Conservation (phyloP, 1,140 invertebrate genomes). For the Drosophila arizonae region DNA sequence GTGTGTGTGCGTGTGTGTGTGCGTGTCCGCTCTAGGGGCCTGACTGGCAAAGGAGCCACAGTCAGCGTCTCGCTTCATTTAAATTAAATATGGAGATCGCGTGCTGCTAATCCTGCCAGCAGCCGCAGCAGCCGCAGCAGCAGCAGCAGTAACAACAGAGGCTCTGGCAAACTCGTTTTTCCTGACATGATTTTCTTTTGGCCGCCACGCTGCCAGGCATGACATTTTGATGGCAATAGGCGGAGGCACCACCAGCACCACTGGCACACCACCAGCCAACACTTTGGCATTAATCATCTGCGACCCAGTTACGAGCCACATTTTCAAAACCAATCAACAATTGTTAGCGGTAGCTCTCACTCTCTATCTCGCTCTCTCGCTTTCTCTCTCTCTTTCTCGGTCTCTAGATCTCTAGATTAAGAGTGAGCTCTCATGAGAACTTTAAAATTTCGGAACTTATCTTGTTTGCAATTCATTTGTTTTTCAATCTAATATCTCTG, state of each 20-base stretch:
- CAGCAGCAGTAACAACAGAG: constrained; percentile 2
- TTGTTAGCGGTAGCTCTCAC: constrained; percentile 13
- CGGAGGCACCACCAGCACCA: constrained; percentile 38
- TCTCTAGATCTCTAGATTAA: background rate
- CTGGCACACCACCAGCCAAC: constrained; percentile 15
- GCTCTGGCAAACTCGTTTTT: constrained; percentile 53
- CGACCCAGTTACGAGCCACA: constrained; percentile 60
- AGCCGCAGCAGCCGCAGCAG: constrained; percentile 3
- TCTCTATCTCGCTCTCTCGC: background rate
- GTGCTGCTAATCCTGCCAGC: constrained; percentile 74
- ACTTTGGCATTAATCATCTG: constrained; percentile 56
- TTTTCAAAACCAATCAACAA: constrained; percentile 27
- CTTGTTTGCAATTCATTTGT: too few species aligned
- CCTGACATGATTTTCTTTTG: constrained; percentile 67
- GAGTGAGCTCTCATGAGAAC: background rate
- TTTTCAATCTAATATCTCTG: too few species aligned
- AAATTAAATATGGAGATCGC: constrained; percentile 82
- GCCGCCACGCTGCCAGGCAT: constrained; percentile 36
- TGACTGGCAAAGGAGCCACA: constrained; percentile 7
- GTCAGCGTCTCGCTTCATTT: constrained; percentile 56
- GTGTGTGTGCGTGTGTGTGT: constrained; percentile 21
- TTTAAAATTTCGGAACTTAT: too few species aligned
- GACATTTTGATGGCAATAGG: constrained; percentile 46
- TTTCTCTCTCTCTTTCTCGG: background rate
- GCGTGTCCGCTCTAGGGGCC: constrained; percentile 60